Base-by-base conservation (phyloP, 2,888 invertebrate genomes). In the Dryadula phaetusa region DNA sequence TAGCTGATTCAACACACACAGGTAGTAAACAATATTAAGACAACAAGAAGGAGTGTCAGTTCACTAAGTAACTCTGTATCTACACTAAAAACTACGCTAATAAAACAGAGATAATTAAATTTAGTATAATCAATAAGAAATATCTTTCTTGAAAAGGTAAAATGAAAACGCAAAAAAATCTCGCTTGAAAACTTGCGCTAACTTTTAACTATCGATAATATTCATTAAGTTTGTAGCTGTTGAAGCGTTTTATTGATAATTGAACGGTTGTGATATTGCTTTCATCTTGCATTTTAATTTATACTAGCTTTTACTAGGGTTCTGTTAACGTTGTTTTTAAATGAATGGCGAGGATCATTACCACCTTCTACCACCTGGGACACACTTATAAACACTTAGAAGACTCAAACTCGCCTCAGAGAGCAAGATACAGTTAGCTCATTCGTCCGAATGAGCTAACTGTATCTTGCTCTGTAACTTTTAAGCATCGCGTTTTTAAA, bases 141-240 rank as follows among this genome's bases (percentile, higher is more conserved):
- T 60, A 22, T 42, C 10, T 44, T 58, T 18, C 42, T 60, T 60
- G 60, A 46, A 60, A 52, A 60, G 60, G 60, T 60, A 60, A 60
- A 46, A 32, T 60, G 44, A 60, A 44, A 60, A 44, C 46, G 60
- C n/a, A 14, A 32, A 46, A 60, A 44, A 32, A 7, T 60, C 60
- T 44, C 42, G 64, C 54, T 40, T 52, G 34, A 49, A 61, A 69
- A 62, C 40, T 69, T 61, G 8, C 28, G 10, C 40, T 52, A 66
- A 69, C 66, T 69, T 66, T 66, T 66, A 69, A 69, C 69, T 54
- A 66, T 64, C 61, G 60, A 63, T 69, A 66, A 69, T 63, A 60
- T 61, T 69, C 63, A 66, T 64, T 69, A 66, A 66, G 60, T 63
- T 49, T n/a, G 60, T n/a, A 66, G 60, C 53, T 52, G 60, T 25